Percentiles rank a stretch among this genome's conserved stretches.
phyloP scores from a whole-genome alignment of 2,888 invertebrate genomes.

The Drosophila kuntzei region DNA sequence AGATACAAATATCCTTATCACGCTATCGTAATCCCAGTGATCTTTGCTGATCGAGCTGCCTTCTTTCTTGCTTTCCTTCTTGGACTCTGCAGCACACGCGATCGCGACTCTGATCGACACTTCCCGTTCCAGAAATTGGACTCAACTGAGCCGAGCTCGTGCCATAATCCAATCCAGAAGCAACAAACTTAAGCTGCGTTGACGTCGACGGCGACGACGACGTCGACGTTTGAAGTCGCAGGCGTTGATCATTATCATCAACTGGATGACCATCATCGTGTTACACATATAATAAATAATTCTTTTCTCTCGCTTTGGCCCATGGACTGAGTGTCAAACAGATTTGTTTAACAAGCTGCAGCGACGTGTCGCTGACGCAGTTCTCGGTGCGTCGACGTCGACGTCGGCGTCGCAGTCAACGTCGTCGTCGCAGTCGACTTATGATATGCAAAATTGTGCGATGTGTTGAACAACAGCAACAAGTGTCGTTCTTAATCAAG shows the following conservation, averaged over 20 bases:
- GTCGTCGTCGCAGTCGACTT: constrained; percentile 25
- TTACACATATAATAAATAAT: constrained; percentile 55
- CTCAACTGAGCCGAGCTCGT: constrained; percentile 67
- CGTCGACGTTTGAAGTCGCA: constrained; percentile 34
- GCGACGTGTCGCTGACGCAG: constrained; percentile 17
- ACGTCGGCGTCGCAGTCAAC: constrained; percentile 13
- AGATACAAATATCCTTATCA: constrained; percentile 41
- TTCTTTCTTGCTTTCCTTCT: constrained; percentile 15
- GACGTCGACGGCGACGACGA: constrained; percentile 13
- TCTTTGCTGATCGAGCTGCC: constrained; percentile 1
- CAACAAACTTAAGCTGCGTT: constrained; percentile 31
- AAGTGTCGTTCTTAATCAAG: constrained; percentile 79
- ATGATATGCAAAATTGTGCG: constrained; percentile 63
- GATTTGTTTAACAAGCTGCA: constrained; percentile 50
- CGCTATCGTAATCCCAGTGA: constrained; percentile 8
- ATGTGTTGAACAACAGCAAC: constrained; percentile 45
- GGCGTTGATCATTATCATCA: constrained; percentile 54
- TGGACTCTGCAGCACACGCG: constrained; percentile 52
- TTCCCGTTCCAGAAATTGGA: constrained; percentile 72
- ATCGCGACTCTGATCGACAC: constrained; percentile 72
- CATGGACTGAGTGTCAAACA: constrained; percentile 55
- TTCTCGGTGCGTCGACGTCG: constrained; percentile 4
- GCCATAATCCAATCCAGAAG: constrained; percentile 57
- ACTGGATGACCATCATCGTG: constrained; percentile 40
- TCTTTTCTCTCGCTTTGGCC: constrained; percentile 56